Evolutionary conservation across 1,140 invertebrate genomes (phyloP), one percentile per base, ranked within the genome.

Genomic region (Pentalonia nigronervosa): DNA sequence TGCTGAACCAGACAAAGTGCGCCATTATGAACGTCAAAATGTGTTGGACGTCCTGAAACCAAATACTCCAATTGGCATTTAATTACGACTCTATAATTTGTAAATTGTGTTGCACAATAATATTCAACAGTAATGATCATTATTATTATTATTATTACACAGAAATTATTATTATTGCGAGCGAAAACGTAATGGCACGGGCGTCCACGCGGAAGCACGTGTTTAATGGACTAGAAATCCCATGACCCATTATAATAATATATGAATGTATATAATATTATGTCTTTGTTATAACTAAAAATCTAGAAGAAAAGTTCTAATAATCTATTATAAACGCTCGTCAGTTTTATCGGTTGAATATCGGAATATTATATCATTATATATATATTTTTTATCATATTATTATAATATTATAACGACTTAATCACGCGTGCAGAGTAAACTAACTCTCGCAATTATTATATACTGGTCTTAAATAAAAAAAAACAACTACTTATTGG

Each of bases 181-280:
- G 41, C 60, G 60, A 76, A 76, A 67, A 91, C 41, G 36, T 91
- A 91, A 91, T 76, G 25, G 90, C 20, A 2, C 9, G 90, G 2
- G 41, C 90, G 56, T 45, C 41, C 90, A 47, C 67, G 90, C 76
- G 90, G 41, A 91, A 91, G 56, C 67, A 91, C 36, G 60, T 67
- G 60, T 47, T 45, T 76, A 91, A 91, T 91, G 90, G 56, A 91
- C 60, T 76, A 76, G 90, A 91, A 67, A 76, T 60, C 20, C 36
- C 45, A n/a, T 91, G 90, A 47, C 56, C 56, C 30, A 30, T 48
- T n/a, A 53, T 50, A 87, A n/a, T 30, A 47, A 1, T 86, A 86
- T 86, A 7, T 25, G 1, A n/a, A 67, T 30, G 11, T 67, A 30
- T 30, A n/a, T n/a, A n/a, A 67, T 67, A 30, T 30, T 67, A 67